A percentile compares a stretch with the other conserved stretches of the same genome.
phyloP scores from a whole-genome alignment of 2,797 vertebrate genomes.

The Aldrovandia affinis region DNA sequence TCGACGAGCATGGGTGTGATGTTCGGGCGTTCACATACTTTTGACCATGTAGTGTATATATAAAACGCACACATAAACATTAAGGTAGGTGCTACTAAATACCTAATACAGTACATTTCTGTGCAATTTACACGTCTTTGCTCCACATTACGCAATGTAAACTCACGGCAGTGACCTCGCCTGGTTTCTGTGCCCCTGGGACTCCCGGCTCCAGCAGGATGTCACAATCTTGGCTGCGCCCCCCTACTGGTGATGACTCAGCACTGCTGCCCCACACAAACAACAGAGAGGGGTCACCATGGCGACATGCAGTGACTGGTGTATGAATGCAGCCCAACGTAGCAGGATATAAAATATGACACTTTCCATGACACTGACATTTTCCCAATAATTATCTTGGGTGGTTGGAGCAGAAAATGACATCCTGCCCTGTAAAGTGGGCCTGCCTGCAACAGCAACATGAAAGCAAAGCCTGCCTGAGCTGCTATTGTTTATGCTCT shows the following conservation, averaged over 20 bases:
- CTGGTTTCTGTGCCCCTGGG: conserved; percentile 74
- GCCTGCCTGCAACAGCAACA: neutral
- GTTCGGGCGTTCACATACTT: too few species aligned
- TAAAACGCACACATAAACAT: too few species aligned
- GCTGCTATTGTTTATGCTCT: neutral
- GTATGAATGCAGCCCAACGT: neutral
- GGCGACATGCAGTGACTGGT: conserved; percentile 2
- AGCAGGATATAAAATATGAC: neutral
- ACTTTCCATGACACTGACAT: too few species aligned
- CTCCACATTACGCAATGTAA: neutral
- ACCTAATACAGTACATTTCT: neutral
- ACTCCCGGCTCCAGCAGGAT: conserved; percentile 81
- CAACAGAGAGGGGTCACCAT: neutral
- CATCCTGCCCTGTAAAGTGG: neutral
- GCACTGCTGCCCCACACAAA: conserved; percentile 52
- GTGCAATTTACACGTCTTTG: neutral
- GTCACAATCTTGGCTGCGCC: conserved; percentile 81
- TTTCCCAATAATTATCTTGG: neutral
- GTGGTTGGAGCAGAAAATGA: neutral
- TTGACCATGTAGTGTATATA: too few species aligned
- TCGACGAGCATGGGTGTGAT: too few species aligned
- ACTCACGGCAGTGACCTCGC: conserved; percentile 87
- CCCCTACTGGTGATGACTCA: conserved; percentile 62
- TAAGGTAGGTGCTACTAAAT: neutral
- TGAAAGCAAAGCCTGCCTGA: neutral